Conservation (phyloP, 1,140 invertebrate genomes). For the Cydia fagiglandana region DNA sequence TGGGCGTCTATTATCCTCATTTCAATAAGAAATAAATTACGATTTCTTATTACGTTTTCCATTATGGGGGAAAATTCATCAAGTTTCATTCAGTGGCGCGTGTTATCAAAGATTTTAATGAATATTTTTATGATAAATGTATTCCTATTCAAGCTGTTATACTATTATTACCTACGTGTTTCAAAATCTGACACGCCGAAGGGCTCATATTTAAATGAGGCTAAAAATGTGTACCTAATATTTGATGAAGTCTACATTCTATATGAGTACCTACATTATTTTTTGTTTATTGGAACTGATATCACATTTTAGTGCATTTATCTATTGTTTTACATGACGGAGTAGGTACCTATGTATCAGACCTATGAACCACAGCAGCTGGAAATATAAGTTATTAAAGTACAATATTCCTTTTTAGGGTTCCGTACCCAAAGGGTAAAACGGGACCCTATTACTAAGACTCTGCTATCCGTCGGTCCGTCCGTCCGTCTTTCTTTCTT, state of each 20-base stretch:
- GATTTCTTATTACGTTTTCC: conserved; percentile 78
- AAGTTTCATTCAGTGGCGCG: conserved; percentile 68
- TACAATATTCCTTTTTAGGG: too few species aligned
- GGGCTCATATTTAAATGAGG: not conserved
- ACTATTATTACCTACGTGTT: conserved; percentile 28
- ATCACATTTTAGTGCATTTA: not conserved
- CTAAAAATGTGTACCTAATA: not conserved
- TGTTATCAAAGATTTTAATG: conserved; percentile 66
- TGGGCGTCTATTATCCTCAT: conserved; percentile 73
- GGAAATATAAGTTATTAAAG: too few species aligned
- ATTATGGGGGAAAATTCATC: conserved; percentile 71
- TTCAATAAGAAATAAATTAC: conserved; percentile 79
- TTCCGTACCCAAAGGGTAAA: too few species aligned
- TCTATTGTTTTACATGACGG: too few species aligned
- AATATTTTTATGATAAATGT: conserved; percentile 37
- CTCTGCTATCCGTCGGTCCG: too few species aligned
- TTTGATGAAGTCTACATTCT: not conserved
- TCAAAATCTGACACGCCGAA: not conserved
- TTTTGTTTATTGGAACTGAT: not conserved
- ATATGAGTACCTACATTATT: not conserved
- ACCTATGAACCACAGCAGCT: too few species aligned
- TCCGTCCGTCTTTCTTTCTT: too few species aligned
- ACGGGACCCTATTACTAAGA: too few species aligned
- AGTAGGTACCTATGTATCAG: too few species aligned
- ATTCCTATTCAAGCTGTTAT: conserved; percentile 29